These are phyloP conservation scores for Conistra vaccinii DNA, from an alignment of 2,888 invertebrate species.

Conservation along the genomic window DNA sequence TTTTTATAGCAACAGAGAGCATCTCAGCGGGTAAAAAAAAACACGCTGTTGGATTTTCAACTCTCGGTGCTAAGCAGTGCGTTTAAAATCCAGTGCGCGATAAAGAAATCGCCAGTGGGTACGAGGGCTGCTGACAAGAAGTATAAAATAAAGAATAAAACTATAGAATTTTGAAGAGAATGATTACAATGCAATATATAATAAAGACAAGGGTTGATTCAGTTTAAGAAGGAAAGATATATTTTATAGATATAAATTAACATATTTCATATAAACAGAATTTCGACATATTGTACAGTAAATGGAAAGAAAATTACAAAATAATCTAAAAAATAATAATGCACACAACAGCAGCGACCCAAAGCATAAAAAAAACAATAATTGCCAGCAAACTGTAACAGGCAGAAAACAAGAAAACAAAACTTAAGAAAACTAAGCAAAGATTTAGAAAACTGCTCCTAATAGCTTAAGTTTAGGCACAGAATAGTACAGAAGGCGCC, in stretches of 20 bases:
- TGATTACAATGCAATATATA: slow-evolving; percentile 11
- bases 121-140: background rate
- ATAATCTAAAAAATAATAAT: slow-evolving; percentile 13
- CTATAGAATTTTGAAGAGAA: slow-evolving; percentile 26
- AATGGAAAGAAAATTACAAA: background rate
- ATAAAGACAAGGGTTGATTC: background rate
- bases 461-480: background rate
- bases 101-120: no score
- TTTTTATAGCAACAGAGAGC: background rate
- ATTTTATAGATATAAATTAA: background rate
- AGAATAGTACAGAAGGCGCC: background rate
- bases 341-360: slow-evolving; percentile 23
- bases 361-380: slow-evolving; percentile 7
- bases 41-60: background rate
- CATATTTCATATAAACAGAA: background rate
- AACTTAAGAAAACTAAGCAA: slow-evolving; percentile 13
- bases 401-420: slow-evolving; percentile 3
- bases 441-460: background rate
- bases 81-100: no score
- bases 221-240: background rate
- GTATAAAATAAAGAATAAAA: slow-evolving; percentile 6
- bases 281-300: background rate
- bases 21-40: background rate
- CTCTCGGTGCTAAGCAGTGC: background rate
- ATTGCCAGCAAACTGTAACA: slow-evolving; percentile 9